phyloP scores from a whole-genome alignment of 2,888 invertebrate genomes.

The Elegia similella region DNA sequence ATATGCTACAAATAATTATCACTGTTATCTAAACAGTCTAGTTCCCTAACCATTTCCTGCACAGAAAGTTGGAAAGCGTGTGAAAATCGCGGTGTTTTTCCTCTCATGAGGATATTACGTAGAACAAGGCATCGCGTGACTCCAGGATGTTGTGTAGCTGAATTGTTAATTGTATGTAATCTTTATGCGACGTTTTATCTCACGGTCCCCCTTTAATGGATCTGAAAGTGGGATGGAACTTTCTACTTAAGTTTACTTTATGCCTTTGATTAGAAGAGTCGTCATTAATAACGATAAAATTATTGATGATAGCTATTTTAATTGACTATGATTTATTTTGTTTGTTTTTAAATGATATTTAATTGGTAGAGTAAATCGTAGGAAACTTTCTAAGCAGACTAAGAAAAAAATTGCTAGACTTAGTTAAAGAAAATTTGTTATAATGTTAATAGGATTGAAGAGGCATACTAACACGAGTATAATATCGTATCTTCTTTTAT shows the following conservation, averaged over 20 bases:
- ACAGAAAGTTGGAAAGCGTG: constrained; percentile 32
- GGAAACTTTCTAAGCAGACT: too few species aligned
- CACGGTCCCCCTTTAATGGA: constrained; percentile 7
- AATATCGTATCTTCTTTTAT: too few species aligned
- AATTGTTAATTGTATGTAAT: constrained; percentile 18
- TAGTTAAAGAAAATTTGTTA: too few species aligned
- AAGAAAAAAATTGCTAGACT: too few species aligned
- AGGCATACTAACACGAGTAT: too few species aligned
- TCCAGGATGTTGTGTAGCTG: constrained; percentile 3
- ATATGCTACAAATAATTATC: too few species aligned
- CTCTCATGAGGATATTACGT: not conserved
- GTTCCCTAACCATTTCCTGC: constrained; percentile 13
- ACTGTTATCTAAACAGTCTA: not conserved
- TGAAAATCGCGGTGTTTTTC: constrained; percentile 22
- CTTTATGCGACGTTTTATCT: constrained; percentile 6
- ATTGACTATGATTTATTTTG: not conserved
- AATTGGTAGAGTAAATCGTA: too few species aligned
- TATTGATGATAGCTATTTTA: not conserved
- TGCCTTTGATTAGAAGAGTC: not conserved
- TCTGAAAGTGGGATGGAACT: not conserved
- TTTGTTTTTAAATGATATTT: not conserved
- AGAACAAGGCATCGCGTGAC: constrained; percentile 7
- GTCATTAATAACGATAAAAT: not conserved
- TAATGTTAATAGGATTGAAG: too few species aligned
- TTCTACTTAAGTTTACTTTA: constrained; percentile 6